phyloP scores from a whole-genome alignment of 1,140 invertebrate genomes.

The Ectropis grisescens region DNA sequence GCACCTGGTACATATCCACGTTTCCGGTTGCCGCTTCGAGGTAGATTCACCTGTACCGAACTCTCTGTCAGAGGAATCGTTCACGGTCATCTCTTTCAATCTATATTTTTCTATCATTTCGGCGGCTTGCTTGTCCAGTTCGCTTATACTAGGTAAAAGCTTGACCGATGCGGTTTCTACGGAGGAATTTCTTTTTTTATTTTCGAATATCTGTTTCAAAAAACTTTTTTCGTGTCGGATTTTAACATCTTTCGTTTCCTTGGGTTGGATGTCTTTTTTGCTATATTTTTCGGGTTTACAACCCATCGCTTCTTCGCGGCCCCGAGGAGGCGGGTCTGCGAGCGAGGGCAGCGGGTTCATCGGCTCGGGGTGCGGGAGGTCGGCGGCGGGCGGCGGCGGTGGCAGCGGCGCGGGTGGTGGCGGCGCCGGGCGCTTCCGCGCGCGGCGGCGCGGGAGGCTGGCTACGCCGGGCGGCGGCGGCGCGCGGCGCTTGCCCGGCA shows the following conservation, averaged over 20 bases:
- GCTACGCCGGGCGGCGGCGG: constrained; percentile 75
- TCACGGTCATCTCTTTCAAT: constrained; percentile 9
- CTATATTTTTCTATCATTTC: constrained; percentile 75
- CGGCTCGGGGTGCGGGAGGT: constrained; percentile 1
- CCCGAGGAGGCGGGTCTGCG: constrained; percentile 6
- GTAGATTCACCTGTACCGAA: too few species aligned
- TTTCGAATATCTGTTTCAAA: constrained; percentile 55
- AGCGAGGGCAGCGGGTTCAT: constrained; percentile 16
- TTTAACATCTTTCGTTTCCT: constrained; percentile 34
- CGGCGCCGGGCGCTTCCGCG: constrained; percentile 43
- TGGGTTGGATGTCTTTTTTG: constrained; percentile 22
- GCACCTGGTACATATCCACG: constrained; percentile 45
- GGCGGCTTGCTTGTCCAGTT: constrained; percentile 82
- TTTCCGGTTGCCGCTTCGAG: constrained; percentile 5
- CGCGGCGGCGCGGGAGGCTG: constrained; percentile 7
- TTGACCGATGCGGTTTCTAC: constrained; percentile 51
- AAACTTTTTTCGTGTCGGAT: constrained; percentile 53
- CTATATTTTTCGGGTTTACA: constrained; percentile 21
- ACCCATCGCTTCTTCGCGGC: constrained; percentile 10
- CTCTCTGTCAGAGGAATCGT: too few species aligned
- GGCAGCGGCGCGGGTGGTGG: constrained; percentile 28
- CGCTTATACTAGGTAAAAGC: constrained; percentile 83
- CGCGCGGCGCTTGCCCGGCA: constrained; percentile 81
- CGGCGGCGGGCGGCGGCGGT: not conserved
- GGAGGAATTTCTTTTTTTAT: constrained; percentile 50